Conservation (phyloP, 2,113 vertebrate genomes). For the Aepyceros melampus region DNA sequence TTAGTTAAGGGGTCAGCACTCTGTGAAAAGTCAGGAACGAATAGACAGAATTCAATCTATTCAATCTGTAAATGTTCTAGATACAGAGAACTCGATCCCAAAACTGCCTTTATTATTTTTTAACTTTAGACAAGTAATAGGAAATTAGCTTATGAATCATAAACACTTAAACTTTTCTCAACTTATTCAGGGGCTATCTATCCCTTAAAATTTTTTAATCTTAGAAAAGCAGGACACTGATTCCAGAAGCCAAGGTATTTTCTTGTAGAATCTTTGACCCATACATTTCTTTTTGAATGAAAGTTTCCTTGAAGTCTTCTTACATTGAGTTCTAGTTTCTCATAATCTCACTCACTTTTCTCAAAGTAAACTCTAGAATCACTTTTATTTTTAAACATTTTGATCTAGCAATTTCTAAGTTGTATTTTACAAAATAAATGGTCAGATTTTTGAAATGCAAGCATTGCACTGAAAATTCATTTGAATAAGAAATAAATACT, state of each 20-base stretch:
- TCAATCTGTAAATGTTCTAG: background rate
- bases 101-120: background rate
- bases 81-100: background rate
- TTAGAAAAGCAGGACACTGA: background rate
- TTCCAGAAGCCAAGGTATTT: background rate
- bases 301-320: background rate
- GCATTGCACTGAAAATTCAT: background rate
- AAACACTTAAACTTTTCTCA: background rate
- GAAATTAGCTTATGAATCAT: background rate
- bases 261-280: background rate
- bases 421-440: background rate
- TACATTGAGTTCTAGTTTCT: background rate
- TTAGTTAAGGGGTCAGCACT: background rate
- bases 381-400: background rate
- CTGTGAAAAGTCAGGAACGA: background rate
- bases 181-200: background rate
- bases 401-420: background rate
- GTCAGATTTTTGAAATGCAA: background rate
- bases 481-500: background rate
- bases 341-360: background rate
- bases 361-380: background rate
- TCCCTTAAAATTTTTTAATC: background rate
- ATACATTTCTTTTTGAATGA: background rate
- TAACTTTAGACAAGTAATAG: background rate
- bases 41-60: background rate